Evolutionary conservation across 2,113 vertebrate genomes (phyloP).

Genomic region (Neodontobutis hainanensis): DNA sequence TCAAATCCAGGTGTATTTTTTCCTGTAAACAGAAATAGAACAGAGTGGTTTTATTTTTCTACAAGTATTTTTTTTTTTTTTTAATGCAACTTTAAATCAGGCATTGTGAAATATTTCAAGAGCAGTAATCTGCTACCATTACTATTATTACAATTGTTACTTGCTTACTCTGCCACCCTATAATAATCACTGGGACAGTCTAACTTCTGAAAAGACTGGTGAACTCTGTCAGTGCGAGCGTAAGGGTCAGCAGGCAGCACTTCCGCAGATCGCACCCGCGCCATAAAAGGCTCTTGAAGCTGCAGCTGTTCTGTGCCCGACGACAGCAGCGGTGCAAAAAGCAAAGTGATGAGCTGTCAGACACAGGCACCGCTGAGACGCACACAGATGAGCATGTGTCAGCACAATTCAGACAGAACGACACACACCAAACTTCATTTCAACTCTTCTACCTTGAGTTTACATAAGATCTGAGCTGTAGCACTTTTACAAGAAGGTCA

Average conservation of each 20-base stretch:
- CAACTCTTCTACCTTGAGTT: neutral
- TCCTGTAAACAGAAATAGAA: too few relatives aligned
- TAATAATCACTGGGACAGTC: too few relatives aligned
- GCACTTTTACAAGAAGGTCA: too few relatives aligned
- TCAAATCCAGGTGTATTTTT: too few relatives aligned
- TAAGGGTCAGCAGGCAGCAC: conserved; percentile 18
- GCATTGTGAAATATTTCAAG: too few relatives aligned
- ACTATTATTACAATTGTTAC: too few relatives aligned
- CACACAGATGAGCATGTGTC: conserved; percentile 1
- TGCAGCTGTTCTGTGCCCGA: conserved; percentile 27
- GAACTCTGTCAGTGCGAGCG: conserved; percentile 22
- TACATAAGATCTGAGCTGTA: too few relatives aligned
- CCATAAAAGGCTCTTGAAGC: conserved; percentile 17
- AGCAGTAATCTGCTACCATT: too few relatives aligned
- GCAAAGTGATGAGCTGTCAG: conserved; percentile 34
- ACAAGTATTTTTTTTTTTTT: too few relatives aligned
- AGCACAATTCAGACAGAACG: neutral
- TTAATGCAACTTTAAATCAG: too few relatives aligned
- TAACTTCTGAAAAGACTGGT: conserved; percentile 5
- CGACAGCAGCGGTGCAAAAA: conserved; percentile 30
- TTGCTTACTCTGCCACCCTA: too few relatives aligned
- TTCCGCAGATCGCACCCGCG: conserved; percentile 12
- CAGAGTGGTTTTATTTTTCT: too few relatives aligned
- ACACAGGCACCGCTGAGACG: conserved; percentile 8
- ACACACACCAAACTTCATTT: conserved; percentile 4